phyloP scores from a whole-genome alignment of 1,140 invertebrate genomes.

The Drosophila malerkotliana region DNA sequence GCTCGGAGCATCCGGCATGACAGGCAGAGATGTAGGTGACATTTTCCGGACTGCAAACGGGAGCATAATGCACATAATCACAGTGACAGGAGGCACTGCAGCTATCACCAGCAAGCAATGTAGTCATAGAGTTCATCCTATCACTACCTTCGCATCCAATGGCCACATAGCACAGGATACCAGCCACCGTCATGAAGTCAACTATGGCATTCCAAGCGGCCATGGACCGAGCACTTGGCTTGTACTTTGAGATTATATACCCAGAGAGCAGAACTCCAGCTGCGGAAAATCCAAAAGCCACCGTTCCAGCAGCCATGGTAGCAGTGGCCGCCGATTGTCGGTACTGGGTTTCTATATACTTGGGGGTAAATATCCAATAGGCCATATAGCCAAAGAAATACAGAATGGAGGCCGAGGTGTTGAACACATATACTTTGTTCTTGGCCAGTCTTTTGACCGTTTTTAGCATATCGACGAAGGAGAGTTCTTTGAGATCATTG shows the following conservation, averaged over 20 bases:
- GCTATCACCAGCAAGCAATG: constrained; percentile 24
- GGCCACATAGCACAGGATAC: constrained; percentile 88
- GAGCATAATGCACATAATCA: constrained; percentile 88
- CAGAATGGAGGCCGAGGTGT: constrained; percentile 87
- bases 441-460: constrained; percentile 72
- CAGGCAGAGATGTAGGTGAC: constrained; percentile 89
- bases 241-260: constrained; percentile 88
- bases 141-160: constrained; percentile 87
- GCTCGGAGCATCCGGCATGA: constrained; percentile 87
- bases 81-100: constrained; percentile 88
- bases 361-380: constrained; percentile 90
- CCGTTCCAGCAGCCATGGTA: constrained; percentile 88
- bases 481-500: constrained; percentile 28
- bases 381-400: constrained; percentile 90
- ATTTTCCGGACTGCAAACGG: constrained; percentile 87
- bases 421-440: constrained; percentile 88
- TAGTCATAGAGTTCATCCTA: constrained; percentile 51
- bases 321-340: constrained; percentile 89
- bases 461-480: constrained; percentile 54
- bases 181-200: constrained; percentile 87
- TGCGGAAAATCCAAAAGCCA: constrained; percentile 89
- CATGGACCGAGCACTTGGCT: constrained; percentile 87
- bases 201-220: constrained; percentile 90
- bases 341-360: constrained; percentile 91
- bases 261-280: constrained; percentile 89